Evolutionary conservation across 2,113 vertebrate species (phyloP).

Genomic region (Thalassarche chlororhynchos): DNA sequence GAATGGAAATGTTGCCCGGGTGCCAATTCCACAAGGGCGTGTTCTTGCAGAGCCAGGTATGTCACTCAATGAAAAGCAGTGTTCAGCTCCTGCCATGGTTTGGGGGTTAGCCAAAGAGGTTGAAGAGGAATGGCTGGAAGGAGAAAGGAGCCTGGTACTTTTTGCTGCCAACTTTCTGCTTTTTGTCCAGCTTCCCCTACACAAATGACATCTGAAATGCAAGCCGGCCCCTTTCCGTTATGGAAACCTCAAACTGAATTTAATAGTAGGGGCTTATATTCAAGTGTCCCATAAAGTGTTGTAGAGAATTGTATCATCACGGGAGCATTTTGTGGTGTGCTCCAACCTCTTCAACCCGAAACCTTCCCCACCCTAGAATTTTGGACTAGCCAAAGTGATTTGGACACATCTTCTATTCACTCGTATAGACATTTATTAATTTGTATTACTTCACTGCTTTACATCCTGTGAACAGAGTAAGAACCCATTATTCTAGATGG

Average conservation of each 20-base stretch:
- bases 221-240: slow-evolving; percentile 6
- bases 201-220: slow-evolving; percentile 54
- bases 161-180: slow-evolving; percentile 46
- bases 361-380: background rate
- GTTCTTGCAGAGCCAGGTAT: slow-evolving; percentile 59
- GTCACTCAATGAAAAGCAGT: slow-evolving; percentile 58
- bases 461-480: background rate
- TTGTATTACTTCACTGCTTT: background rate
- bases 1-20: slow-evolving; percentile 22
- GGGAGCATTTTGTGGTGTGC: slow-evolving; percentile 17
- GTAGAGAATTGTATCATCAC: slow-evolving; percentile 15
- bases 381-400: background rate
- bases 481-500: background rate
- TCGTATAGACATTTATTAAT: background rate
- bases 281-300: slow-evolving; percentile 19
- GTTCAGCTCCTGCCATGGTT: slow-evolving; percentile 52
- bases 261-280: slow-evolving; percentile 33
- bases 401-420: background rate
- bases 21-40: slow-evolving; percentile 60
- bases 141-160: slow-evolving; percentile 37
- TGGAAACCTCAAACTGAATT: slow-evolving; percentile 42
- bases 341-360: slow-evolving; percentile 24
- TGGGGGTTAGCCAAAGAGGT: slow-evolving; percentile 44
- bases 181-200: slow-evolving; percentile 48
- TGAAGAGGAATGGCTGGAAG: slow-evolving; percentile 18